These are phyloP conservation scores for Rhadinocentrus ornatus DNA, from an alignment of 2,797 vertebrate species.

Conservation along the genomic window DNA sequence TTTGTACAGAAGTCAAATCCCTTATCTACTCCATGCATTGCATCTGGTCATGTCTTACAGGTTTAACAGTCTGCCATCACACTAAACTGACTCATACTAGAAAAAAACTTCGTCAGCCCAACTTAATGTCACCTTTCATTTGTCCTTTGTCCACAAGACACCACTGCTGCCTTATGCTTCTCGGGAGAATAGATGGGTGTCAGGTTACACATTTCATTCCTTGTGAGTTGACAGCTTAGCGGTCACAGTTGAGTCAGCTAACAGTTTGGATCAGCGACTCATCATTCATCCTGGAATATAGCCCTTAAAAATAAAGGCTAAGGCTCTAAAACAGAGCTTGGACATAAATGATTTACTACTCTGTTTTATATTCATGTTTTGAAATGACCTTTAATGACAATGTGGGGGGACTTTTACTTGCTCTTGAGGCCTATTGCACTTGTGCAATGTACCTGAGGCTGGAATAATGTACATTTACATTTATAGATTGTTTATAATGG, in stretches of 20 bases:
- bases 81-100: slow-evolving; percentile 20
- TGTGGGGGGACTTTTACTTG: neutral
- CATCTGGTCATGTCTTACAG: slow-evolving; percentile 11
- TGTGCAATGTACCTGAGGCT: neutral
- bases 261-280: slow-evolving; percentile 3
- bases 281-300: slow-evolving; percentile 24
- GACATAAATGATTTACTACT: slow-evolving; percentile 3
- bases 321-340: neutral
- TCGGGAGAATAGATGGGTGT: slow-evolving; percentile 39
- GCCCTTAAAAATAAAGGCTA: slow-evolving; percentile 34
- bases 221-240: slow-evolving; percentile 27
- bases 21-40: neutral
- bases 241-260: slow-evolving; percentile 45
- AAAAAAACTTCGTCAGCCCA: slow-evolving; percentile 33
- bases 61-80: slow-evolving; percentile 12
- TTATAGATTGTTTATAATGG: neutral
- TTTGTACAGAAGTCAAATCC: slow-evolving; percentile 3
- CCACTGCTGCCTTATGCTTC: slow-evolving; percentile 18
- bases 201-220: slow-evolving; percentile 46
- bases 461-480: slow-evolving; percentile 7
- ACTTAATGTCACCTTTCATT: slow-evolving; percentile 52
- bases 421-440: slow-evolving; percentile 1
- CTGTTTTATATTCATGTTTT: slow-evolving; percentile 16
- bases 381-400: slow-evolving; percentile 23
- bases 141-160: slow-evolving; percentile 46